Conservation (phyloP, 2,797 vertebrate genomes). For the Mormyrops boulengeri region DNA sequence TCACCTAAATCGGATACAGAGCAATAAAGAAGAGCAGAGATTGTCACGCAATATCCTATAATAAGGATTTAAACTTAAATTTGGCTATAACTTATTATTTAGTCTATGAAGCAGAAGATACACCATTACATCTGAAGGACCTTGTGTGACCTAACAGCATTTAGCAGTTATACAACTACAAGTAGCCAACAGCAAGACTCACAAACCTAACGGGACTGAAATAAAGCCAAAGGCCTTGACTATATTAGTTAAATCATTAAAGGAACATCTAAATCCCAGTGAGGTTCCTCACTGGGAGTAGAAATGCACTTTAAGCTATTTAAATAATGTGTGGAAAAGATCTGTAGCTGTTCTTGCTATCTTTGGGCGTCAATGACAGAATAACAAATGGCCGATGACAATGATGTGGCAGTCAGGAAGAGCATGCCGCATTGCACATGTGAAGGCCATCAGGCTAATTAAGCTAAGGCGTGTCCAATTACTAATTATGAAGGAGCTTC, state of each 20-base stretch:
- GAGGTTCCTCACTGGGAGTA: not conserved
- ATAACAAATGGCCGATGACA: not conserved
- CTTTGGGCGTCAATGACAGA: not conserved
- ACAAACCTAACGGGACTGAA: not conserved
- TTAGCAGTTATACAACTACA: not conserved
- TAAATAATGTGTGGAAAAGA: not conserved
- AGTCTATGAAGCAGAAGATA: not conserved
- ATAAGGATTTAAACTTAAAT: slow-evolving; percentile 5
- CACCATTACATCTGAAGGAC: not conserved
- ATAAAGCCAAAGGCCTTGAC: not conserved
- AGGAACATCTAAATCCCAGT: not conserved
- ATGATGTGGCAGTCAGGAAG: not conserved
- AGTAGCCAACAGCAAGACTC: not conserved
- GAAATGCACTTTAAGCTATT: not conserved
- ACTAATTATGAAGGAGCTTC: not conserved
- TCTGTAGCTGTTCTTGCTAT: not conserved
- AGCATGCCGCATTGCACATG: not conserved
- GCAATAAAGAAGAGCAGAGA: not conserved
- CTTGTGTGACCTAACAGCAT: not conserved
- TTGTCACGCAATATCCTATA: not conserved
- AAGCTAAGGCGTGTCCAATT: not conserved
- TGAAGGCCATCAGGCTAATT: not conserved
- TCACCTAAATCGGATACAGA: not conserved
- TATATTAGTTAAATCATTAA: not conserved
- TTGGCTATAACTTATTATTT: not conserved